Base-by-base conservation (phyloP, 2,113 vertebrate genomes). In the Barbus barbus region DNA sequence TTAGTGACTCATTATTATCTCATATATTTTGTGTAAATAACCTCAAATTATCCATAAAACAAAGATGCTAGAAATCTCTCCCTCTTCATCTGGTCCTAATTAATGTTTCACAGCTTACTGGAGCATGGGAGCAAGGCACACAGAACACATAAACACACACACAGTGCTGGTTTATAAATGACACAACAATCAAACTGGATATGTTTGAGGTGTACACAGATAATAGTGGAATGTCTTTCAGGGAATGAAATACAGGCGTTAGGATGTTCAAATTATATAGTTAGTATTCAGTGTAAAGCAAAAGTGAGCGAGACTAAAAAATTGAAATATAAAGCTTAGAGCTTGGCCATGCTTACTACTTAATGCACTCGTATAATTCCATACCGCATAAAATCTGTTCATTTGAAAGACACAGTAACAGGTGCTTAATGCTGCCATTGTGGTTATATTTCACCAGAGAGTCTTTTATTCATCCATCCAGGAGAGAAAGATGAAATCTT, bases 41-140 rank as follows among this genome's bases (percentile, higher is more conserved):
- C 92, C 89, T 92, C 91, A 93, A 94, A 93, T 93, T 93, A 94
- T 91, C 92, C 90, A 94, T 94, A 92, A 94, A 95, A 93, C 87
- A 85, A 78, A 89, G 91, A 91, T 87, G 89, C 87, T 89, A 91
- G 91, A 89, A 89, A 91, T 91, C 89, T 92, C 89, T 90, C 92
- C 92, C 90, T 90, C 91, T 91, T 94, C 93, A 94, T 93, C 91
- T 94, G 94, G 89, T 89, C 91, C 89, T 85, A 91, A 94, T 94
- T 93, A 93, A 92, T 91, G 90, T 93, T 94, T 93, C 94, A 92
- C 79, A 93, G 91, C 91, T 90, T 91, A 88, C 91, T 91, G 89
- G 91, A 93, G 88, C 85, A 78, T 51, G 28, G 13, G 24, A 46
- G 31, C 78, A 51, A 7, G 73, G 83, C 31, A 82, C 51, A 26